These are phyloP conservation scores for Zaprionus ornatus DNA, from an alignment of 1,140 invertebrate genomes.

Conservation along the genomic window DNA sequence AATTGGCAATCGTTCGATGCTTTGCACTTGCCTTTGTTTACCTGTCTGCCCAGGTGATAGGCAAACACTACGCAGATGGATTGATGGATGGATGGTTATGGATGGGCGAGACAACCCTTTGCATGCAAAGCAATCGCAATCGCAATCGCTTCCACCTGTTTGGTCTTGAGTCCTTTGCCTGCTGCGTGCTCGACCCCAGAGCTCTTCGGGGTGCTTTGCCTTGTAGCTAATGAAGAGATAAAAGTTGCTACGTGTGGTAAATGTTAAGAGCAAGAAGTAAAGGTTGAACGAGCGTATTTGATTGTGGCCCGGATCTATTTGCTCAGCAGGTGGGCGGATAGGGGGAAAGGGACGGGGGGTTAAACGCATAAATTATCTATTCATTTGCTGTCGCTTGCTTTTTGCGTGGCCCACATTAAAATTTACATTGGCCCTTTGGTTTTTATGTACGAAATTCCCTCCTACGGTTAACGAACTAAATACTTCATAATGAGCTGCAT, in stretches of 20 bases:
- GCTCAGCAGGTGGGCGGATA: conserved; percentile 2
- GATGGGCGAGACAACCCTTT: conserved; percentile 36
- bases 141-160: conserved; percentile 7
- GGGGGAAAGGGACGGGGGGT: conserved; percentile 26
- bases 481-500: conserved; percentile 64
- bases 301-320: conserved; percentile 42
- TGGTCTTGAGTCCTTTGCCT: background rate
- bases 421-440: conserved; percentile 32
- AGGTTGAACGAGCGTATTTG: conserved; percentile 32
- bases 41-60: conserved; percentile 61
- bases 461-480: conserved; percentile 28
- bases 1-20: conserved; percentile 38
- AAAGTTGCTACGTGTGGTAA: conserved; percentile 74
- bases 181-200: conserved; percentile 3
- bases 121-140: background rate
- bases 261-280: conserved; percentile 36
- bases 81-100: conserved; percentile 15
- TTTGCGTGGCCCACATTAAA: conserved; percentile 66
- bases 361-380: conserved; percentile 79
- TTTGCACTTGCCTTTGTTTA: conserved; percentile 27
- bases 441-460: background rate
- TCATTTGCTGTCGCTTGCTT: conserved; percentile 67
- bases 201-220: background rate
- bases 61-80: conserved; percentile 50
- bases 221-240: conserved; percentile 77